These are phyloP conservation scores for Regulus satrapa DNA, from an alignment of 2,113 vertebrate genomes.

Conservation along the genomic window DNA sequence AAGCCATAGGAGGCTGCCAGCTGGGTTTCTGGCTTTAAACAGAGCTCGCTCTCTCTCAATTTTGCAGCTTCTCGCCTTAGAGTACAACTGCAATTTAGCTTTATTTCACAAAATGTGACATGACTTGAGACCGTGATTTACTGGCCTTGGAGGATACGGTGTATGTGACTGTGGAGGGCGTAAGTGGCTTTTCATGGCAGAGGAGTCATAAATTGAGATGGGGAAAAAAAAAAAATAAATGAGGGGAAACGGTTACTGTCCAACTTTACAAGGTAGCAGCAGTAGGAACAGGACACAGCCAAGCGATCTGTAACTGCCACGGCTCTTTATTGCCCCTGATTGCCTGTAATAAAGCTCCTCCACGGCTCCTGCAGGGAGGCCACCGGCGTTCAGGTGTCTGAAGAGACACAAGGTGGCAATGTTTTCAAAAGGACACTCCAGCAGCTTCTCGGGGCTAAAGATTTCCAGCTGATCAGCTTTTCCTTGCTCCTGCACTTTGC, in stretches of 20 bases:
- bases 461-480: neutral
- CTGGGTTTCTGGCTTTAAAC: neutral
- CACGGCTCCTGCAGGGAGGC: neutral
- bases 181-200: slow-evolving; percentile 44
- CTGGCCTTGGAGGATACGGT: slow-evolving; percentile 14
- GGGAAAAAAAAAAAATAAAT: too few relatives aligned
- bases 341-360: neutral
- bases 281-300: neutral
- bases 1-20: neutral
- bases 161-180: neutral
- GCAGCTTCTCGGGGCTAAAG: accelerated
- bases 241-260: neutral
- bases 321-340: slow-evolving; percentile 37
- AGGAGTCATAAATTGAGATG: slow-evolving; percentile 41
- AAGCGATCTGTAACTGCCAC: slow-evolving; percentile 21
- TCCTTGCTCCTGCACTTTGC: neutral
- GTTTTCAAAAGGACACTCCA: neutral
- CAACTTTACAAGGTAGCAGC: slow-evolving; percentile 33
- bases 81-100: slow-evolving; percentile 32
- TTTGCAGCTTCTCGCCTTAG: neutral
- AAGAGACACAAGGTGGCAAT: slow-evolving; percentile 51
- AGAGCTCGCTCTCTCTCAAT: neutral
- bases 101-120: slow-evolving; percentile 41
- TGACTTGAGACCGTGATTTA: slow-evolving; percentile 31
- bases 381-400: neutral